Percentiles rank a stretch among this genome's conserved stretches.
These are phyloP conservation scores for Echeneis naucrates DNA, from an alignment of 2,797 vertebrate species.

Conservation along the genomic window DNA sequence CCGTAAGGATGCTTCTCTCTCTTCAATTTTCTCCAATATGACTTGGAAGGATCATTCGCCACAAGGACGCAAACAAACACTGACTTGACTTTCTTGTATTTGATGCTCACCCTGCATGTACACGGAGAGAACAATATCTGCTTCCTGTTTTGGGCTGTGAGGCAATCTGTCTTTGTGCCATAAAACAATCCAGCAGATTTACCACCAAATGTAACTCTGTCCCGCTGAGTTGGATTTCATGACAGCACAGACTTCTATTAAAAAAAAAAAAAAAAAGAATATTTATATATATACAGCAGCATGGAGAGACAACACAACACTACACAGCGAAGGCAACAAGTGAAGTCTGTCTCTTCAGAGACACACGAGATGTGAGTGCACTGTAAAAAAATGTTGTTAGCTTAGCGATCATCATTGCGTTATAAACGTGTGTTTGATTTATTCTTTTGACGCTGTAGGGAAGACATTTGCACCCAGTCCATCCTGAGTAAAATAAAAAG, in stretches of 20 bases:
- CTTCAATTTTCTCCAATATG: conserved; percentile 44
- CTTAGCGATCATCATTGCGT: no score
- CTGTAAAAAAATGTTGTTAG: background rate
- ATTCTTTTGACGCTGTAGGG: no score
- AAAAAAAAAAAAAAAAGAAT: background rate
- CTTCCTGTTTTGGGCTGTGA: conserved; percentile 40
- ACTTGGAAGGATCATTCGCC: conserved; percentile 54
- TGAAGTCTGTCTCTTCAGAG: conserved; percentile 4
- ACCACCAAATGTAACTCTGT: conserved; percentile 49
- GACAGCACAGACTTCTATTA: conserved; percentile 32
- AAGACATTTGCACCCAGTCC: no score
- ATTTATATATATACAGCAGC: conserved; percentile 3
- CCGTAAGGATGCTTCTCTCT: conserved; percentile 35
- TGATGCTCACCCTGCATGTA: conserved; percentile 31
- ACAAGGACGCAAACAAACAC: conserved; percentile 67
- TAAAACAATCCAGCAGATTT: conserved; percentile 62
- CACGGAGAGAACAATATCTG: conserved; percentile 39
- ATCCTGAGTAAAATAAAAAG: conserved; percentile 40
- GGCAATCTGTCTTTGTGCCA: conserved; percentile 45
- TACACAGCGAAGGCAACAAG: background rate
- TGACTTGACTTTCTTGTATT: conserved; percentile 24
- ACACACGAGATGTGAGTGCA: background rate
- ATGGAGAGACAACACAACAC: background rate
- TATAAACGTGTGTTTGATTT: no score
- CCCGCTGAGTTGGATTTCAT: conserved; percentile 40